phyloP scores from a whole-genome alignment of 1,140 invertebrate species.

The Bacillus rossius region DNA sequence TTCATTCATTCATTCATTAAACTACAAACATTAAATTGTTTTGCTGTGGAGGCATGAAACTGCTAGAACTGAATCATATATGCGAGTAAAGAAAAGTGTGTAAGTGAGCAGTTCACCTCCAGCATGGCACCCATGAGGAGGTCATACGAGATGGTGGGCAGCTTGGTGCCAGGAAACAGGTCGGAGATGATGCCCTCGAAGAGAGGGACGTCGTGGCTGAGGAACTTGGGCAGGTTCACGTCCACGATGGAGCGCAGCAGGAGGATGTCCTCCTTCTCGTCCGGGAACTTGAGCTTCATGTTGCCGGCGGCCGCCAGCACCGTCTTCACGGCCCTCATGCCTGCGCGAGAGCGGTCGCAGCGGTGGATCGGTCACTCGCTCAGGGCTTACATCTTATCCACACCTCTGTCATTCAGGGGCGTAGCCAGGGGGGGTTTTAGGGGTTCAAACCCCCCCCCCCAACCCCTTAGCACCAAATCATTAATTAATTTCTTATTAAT shows the following conservation, averaged over 20 bases:
- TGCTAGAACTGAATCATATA: no score
- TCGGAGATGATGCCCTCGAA: slow-evolving; percentile 91
- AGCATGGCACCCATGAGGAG: slow-evolving; percentile 52
- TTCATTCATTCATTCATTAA: no score
- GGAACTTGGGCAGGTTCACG: slow-evolving; percentile 91
- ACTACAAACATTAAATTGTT: no score
- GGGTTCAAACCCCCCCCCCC: no score
- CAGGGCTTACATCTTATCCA: no score
- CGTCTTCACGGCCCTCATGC: slow-evolving; percentile 75
- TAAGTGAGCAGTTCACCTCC: slow-evolving; percentile 27
- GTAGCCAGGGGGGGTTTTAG: no score
- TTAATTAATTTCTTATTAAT: no score
- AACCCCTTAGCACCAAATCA: no score
- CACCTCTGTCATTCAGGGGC: no score
- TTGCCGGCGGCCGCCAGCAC: slow-evolving; percentile 82
- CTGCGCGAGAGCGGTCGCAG: slow-evolving; percentile 17
- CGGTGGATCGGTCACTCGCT: background rate
- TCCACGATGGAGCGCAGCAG: slow-evolving; percentile 82
- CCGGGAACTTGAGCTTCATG: slow-evolving; percentile 75
- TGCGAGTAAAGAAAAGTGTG: no score
- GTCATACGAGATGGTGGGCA: slow-evolving; percentile 70
- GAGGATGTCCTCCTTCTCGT: slow-evolving; percentile 72
- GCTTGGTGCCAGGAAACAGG: slow-evolving; percentile 74
- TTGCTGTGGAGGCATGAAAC: no score
- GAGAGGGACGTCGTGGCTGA: slow-evolving; percentile 80